Percentiles rank a stretch among this genome's conserved stretches.
Evolutionary conservation across 2,113 vertebrate species (phyloP).

Genomic region (Cyphomyrus discorhynchus): DNA sequence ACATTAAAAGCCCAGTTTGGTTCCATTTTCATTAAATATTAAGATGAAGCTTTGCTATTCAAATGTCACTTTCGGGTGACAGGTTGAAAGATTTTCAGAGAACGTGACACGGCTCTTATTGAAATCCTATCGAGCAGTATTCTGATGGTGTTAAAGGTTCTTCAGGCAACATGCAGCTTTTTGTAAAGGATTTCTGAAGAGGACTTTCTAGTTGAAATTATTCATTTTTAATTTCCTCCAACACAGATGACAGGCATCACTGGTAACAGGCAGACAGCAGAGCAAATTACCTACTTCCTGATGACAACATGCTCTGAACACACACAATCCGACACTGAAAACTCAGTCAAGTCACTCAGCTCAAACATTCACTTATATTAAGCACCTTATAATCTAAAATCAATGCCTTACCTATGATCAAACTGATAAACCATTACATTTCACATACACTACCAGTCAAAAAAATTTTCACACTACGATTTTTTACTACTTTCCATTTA

Average conservation of each 20-base stretch:
- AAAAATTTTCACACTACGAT: too few relatives aligned
- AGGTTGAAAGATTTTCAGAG: neutral
- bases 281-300: constrained; percentile 6
- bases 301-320: neutral
- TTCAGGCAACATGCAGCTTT: neutral
- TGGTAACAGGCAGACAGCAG: neutral
- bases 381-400: neutral
- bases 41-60: neutral
- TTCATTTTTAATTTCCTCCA: neutral
- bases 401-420: neutral
- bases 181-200: neutral
- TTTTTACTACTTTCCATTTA: too few relatives aligned
- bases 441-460: too few relatives aligned
- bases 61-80: neutral
- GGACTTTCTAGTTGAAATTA: neutral
- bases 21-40: neutral
- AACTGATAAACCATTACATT: neutral
- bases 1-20: neutral
- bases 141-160: neutral
- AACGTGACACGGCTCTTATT: neutral
- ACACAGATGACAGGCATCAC: neutral
- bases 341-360: neutral
- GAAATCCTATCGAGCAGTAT: neutral
- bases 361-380: neutral
- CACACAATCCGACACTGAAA: neutral